phyloP scores from a whole-genome alignment of 2,113 vertebrate species.

The Emydura subglobosa region DNA sequence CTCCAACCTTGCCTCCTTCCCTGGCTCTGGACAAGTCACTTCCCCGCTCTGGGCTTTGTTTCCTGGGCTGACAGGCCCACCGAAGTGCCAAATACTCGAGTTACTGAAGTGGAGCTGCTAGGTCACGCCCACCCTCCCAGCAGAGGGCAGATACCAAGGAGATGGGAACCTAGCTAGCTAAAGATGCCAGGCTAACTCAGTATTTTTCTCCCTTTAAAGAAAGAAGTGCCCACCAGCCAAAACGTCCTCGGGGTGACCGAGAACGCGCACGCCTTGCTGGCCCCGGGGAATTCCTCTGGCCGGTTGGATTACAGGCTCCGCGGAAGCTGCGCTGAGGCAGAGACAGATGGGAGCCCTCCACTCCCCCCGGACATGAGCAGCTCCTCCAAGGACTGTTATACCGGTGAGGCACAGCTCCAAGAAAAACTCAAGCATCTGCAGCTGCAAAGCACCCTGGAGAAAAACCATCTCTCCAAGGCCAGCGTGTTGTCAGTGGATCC shows the following conservation, averaged over 20 bases:
- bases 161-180: neutral
- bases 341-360: neutral
- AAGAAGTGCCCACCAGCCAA: conserved; percentile 73
- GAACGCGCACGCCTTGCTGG: neutral
- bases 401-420: conserved; percentile 52
- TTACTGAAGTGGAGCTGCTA: neutral
- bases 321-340: neutral
- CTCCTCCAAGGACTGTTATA: neutral
- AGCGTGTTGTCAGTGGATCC: conserved; percentile 66
- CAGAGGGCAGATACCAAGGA: neutral
- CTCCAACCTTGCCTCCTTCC: fast-evolving
- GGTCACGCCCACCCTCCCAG: neutral
- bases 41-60: neutral
- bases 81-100: neutral
- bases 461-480: conserved; percentile 67
- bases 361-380: neutral
- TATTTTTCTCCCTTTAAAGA: conserved; percentile 66
- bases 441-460: conserved; percentile 71
- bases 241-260: conserved; percentile 68
- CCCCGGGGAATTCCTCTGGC: neutral
- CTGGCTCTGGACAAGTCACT: neutral
- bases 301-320: conserved; percentile 1
- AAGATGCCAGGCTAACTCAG: neutral
- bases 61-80: neutral
- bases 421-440: conserved; percentile 79